Evolutionary conservation across 2,113 vertebrate genomes (phyloP), one percentile per base, ranked within the genome.

Genomic region (Trichechus manatus): DNA sequence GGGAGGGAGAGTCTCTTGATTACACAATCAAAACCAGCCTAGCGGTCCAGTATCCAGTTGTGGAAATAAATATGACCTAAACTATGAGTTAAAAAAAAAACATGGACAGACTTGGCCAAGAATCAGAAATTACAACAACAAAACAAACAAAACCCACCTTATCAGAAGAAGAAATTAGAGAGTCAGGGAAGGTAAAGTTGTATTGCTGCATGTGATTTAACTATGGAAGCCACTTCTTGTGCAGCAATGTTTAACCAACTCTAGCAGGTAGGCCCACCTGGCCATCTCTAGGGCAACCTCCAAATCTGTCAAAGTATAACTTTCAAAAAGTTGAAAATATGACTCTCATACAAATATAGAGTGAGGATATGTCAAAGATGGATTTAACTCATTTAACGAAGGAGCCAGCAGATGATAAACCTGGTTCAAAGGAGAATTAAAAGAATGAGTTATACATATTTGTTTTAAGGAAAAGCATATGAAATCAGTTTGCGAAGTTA

Each of bases 301-400:
- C 66, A 86, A 50, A 33, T 42, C 23, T 53, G 25, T 85, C n/a
- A 68, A 63, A 74, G 4, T 33, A 4, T 47, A 80, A 33, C 66
- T 47, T 89, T 92, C 23, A 47, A 33, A 36, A 70, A 72, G 36
- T 39, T 80, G 31, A 29, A 94, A 93, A 33, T 1, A n/a, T 29
- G 70, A 74, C 23, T 68, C 9, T 83, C 22, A 27, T 20, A 81
- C 42, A 92, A 80, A 92, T 20, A 36, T 19, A 72, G 72, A 92
- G 22, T 14, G 27, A 56, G 11, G 6, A 23, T 20, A 8, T 70
- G 36, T 31, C 5, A 3, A 66, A 77, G 39, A 86, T 39, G 47
- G 61, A 74, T 25, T 59, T 36, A 87, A 56, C 19, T 72, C 19
- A 93, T 88, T 89, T 96, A 68, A 81, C 78, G 44, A 72, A 29